phyloP scores from a whole-genome alignment of 2,113 vertebrate species.

The Peucedramus taeniatus region DNA sequence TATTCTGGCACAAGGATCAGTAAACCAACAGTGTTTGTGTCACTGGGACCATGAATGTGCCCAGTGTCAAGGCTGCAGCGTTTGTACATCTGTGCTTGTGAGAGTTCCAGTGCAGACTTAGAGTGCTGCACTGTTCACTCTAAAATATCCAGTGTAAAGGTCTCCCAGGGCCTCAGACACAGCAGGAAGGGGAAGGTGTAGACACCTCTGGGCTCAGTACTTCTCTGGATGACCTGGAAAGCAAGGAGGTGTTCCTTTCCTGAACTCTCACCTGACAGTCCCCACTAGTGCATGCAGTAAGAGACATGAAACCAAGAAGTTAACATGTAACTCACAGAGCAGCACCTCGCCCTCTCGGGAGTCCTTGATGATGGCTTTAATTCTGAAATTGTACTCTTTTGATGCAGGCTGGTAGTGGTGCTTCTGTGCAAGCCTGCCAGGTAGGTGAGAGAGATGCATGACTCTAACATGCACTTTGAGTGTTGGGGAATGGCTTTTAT shows the following conservation, averaged over 20 bases:
- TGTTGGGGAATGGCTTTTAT: not conserved
- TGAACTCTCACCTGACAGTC: not conserved
- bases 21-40: not conserved
- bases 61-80: not conserved
- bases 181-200: not conserved
- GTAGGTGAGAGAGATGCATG: slow-evolving; percentile 3
- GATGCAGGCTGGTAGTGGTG: not conserved
- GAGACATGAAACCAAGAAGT: not conserved
- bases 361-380: not conserved
- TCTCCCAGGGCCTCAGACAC: not conserved
- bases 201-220: not conserved
- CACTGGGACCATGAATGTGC: not conserved
- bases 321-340: not conserved
- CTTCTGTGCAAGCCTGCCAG: not conserved
- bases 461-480: not conserved
- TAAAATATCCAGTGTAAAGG: not conserved
- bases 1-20: not conserved
- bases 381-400: not conserved
- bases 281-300: not conserved
- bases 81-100: fast-evolving
- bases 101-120: not conserved
- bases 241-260: not conserved
- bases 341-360: not conserved
- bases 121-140: not conserved
- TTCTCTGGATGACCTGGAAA: not conserved